These are phyloP conservation scores for Parnassius mnemosyne DNA, from an alignment of 2,888 invertebrate species.

Conservation along the genomic window DNA sequence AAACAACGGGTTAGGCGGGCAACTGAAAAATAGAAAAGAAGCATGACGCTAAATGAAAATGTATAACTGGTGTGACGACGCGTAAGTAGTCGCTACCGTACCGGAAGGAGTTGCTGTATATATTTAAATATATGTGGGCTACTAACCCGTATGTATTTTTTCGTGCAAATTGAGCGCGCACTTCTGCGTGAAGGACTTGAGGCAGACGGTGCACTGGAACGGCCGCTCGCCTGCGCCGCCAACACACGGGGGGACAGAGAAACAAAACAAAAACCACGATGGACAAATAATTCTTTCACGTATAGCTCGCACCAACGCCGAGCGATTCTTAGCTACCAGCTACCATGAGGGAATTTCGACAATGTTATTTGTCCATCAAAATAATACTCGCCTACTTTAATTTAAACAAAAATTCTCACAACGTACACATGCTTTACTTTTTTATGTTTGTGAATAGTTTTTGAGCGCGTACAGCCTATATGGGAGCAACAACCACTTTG, in stretches of 20 bases:
- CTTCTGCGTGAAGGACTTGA: slow-evolving; percentile 83
- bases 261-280: slow-evolving; percentile 80
- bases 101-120: slow-evolving; percentile 56
- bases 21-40: slow-evolving; percentile 74
- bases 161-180: slow-evolving; percentile 83
- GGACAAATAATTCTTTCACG: slow-evolving; percentile 72
- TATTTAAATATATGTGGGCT: slow-evolving; percentile 73
- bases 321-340: slow-evolving; percentile 33
- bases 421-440: slow-evolving; percentile 77
- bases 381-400: slow-evolving; percentile 67
- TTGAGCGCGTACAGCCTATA: slow-evolving; percentile 72
- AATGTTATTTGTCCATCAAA: slow-evolving; percentile 77
- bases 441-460: slow-evolving; percentile 80
- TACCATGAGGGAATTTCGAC: slow-evolving; percentile 71
- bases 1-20: slow-evolving; percentile 74
- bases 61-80: slow-evolving; percentile 48
- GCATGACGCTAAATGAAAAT: slow-evolving; percentile 74
- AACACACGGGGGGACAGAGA: slow-evolving; percentile 74
- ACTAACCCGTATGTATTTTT: slow-evolving; percentile 83
- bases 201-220: slow-evolving; percentile 83
- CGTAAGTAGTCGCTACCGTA: slow-evolving; percentile 61
- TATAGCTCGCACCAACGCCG: slow-evolving; percentile 36
- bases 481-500: slow-evolving; percentile 28
- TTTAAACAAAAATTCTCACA: slow-evolving; percentile 66
- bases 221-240: slow-evolving; percentile 81